These are phyloP conservation scores for Pelvicachromis taeniatus DNA, from an alignment of 2,113 vertebrate genomes.

Conservation along the genomic window DNA sequence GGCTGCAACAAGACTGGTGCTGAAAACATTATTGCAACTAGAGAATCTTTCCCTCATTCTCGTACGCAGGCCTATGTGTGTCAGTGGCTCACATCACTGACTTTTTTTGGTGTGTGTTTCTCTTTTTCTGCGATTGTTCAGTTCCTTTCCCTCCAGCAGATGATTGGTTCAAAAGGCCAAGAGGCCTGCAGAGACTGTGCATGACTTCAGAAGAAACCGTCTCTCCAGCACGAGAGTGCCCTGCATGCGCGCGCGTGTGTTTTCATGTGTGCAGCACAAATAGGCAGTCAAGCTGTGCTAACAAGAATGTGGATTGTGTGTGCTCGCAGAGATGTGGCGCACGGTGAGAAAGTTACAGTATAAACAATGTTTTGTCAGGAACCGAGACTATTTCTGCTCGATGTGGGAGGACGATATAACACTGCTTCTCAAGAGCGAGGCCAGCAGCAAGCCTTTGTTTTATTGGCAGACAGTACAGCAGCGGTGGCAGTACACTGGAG, in stretches of 20 bases:
- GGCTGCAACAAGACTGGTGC: background rate
- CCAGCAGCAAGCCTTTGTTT: conserved; percentile 46
- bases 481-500: background rate
- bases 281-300: conserved; percentile 56
- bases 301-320: conserved; percentile 46
- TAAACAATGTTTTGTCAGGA: conserved; percentile 63
- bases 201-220: conserved; percentile 33
- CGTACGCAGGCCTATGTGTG: background rate
- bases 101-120: background rate
- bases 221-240: background rate
- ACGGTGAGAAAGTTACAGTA: conserved; percentile 16
- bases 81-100: background rate
- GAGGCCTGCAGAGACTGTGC: conserved; percentile 39
- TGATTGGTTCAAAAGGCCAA: conserved; percentile 60
- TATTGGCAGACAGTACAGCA: conserved; percentile 40
- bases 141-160: conserved; percentile 40
- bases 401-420: conserved; percentile 61
- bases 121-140: conserved; percentile 8
- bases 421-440: conserved; percentile 47
- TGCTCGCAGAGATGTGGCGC: conserved; percentile 36
- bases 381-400: conserved; percentile 65
- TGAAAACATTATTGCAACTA: background rate
- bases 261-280: conserved; percentile 17
- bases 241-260: background rate
- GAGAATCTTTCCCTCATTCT: background rate